phyloP scores from a whole-genome alignment of 2,797 vertebrate genomes.

The Onychomys arenicola region DNA sequence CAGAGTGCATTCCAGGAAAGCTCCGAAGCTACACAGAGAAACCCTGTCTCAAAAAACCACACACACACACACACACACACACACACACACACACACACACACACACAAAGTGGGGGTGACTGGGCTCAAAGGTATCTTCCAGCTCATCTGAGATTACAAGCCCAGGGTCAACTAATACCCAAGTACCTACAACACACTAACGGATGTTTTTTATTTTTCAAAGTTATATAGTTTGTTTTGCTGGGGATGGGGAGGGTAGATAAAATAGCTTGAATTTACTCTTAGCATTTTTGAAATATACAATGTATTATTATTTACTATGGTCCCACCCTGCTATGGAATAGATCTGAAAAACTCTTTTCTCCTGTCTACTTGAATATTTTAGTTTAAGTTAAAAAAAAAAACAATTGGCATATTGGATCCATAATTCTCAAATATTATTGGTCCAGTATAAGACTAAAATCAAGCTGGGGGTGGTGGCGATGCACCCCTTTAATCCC shows the following conservation, averaged over 20 bases:
- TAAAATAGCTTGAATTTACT: background rate
- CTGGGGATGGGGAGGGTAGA: background rate
- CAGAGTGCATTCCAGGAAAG: too few species aligned
- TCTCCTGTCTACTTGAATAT: background rate
- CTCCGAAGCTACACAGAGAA: too few species aligned
- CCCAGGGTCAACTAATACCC: background rate
- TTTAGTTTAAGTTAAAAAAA: conserved; percentile 28
- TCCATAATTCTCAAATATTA: background rate
- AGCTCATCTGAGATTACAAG: background rate
- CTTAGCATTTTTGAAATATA: background rate
- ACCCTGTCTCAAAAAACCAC: too few species aligned
- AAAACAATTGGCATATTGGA: background rate
- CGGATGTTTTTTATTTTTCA: background rate
- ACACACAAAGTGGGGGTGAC: background rate
- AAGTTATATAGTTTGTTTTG: background rate
- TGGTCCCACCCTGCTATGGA: background rate
- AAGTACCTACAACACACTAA: background rate
- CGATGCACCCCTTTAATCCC: background rate
- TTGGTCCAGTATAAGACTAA: background rate
- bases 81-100: too few species aligned
- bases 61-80: too few species aligned
- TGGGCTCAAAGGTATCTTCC: background rate
- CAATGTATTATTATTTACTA: background rate
- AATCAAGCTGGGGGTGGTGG: background rate
- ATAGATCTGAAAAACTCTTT: background rate